Evolutionary conservation across 2,797 vertebrate genomes (phyloP), one percentile per base, ranked within the genome.

Genomic region (Fringilla coelebs): DNA sequence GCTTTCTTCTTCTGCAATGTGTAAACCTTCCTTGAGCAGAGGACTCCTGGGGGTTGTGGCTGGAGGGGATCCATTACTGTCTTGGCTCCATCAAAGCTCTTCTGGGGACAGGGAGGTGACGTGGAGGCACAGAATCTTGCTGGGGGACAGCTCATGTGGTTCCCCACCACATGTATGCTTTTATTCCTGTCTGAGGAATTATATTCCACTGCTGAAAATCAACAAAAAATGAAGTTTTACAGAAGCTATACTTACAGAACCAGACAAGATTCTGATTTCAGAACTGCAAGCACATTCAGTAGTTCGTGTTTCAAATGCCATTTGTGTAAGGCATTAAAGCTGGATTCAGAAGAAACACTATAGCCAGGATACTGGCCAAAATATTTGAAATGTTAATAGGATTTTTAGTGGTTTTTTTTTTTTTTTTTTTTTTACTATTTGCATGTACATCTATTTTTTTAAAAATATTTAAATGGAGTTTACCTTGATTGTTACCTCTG

Each of bases 21-120:
- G 88, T 90, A 94, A 94, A 85, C 88, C 63, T 75, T 93, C 79
- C 94, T 88, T 94, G 83, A 91, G 91, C 48, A 62, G 67, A 84
- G 67, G 24, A 91, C 88, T 93, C 93, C 94, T 91, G 79, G 88
- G 91, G 89, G 85, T 76, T 94, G 89, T 88, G 94, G 93, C 95
- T 94, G 88, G 94, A 95, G 95, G 94, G 94, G 91, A 95, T 97
- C 89, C 89, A 84, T 88, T 75, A 71, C 81, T 84, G 57, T 8
- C 60, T 83, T 84, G 88, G 94, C 38, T 90, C 90, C 93, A 92
- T 95, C 93, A 95, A 97, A 96, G 95, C 40, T 40, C 71, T 94
- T 96, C 65, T 90, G 94, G 77, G 79, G 77, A 82, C 67, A 24
- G 8, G 60, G 60, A 81, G 71, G 57, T 14, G 7, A 60, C 0